Conservation (phyloP, 30 jellyfish, hydroid and myxozoan species). For the Rhopilema esculentum region DNA sequence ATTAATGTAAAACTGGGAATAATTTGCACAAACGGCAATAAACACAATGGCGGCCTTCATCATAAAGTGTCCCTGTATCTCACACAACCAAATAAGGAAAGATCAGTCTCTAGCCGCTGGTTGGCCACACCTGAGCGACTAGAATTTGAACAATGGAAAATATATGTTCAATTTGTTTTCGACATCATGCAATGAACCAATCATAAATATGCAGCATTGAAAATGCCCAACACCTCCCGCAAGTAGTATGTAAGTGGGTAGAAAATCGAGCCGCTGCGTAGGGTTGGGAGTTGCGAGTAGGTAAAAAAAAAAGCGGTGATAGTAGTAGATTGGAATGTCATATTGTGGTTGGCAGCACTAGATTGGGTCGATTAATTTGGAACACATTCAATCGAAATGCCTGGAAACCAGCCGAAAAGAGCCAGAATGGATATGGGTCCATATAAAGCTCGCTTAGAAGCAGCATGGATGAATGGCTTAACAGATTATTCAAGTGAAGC, state of each 20-base stretch:
- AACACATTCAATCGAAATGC: background rate
- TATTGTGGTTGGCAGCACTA: background rate
- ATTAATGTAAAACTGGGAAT: background rate
- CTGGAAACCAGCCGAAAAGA: background rate
- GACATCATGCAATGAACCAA: background rate
- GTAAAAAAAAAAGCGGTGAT: background rate
- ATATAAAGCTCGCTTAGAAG: slow-evolving; percentile 6
- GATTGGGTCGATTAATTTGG: background rate
- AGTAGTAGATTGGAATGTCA: background rate
- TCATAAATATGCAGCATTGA: background rate
- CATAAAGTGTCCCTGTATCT: background rate
- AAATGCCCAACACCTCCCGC: background rate
- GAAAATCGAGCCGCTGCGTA: background rate
- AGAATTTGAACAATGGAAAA: background rate
- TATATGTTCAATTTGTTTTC: background rate
- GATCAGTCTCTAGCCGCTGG: background rate
- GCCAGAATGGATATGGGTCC: slow-evolving; percentile 11
- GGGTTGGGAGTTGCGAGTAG: background rate
- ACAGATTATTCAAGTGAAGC: slow-evolving; percentile 15
- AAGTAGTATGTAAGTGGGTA: background rate
- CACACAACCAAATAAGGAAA: background rate
- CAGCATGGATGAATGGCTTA: slow-evolving; percentile 8
- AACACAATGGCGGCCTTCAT: background rate
- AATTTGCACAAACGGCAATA: background rate
- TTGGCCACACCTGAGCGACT: background rate